Base-by-base conservation (phyloP, 2,113 vertebrate species). In the Ia io region DNA sequence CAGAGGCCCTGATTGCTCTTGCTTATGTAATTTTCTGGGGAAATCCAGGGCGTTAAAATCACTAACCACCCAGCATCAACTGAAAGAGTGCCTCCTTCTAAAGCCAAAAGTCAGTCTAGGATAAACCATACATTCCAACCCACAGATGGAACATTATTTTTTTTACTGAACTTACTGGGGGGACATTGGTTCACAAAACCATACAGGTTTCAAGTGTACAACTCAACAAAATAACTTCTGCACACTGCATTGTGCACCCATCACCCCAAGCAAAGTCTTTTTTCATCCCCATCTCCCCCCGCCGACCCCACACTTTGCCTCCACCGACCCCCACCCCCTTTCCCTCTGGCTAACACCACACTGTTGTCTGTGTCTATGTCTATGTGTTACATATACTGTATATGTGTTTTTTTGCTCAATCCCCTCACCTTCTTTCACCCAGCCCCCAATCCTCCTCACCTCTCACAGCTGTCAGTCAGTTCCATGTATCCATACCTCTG, bases 11-110 rank as follows among this genome's bases (percentile, higher is more conserved):
- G 9, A 40, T 94, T 74, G 93, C 70, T 73, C 63, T n/a, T 93
- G 71, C 61, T 96, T 95, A 37, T 90, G 28, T 70, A 84, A 63
- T 92, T 80, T 82, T 91, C 89, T 77, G 32, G 70, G 79, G 73
- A 97, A 97, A 97, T 61, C 25, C 65, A 65, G n/a, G 56, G 13
- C 76, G 74, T 84, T 83, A 91, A 97, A 96, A 96, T 77, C 65
- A 93, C 1, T 2, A 9, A 70, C 91, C 67, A 97, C 56, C 53
- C 69, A 10, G 47, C 30, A 71, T 82, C 32, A n/a, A 35, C 77
- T 94, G 84, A 95, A 84, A 91, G 47, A 78, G 37, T 12, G 23
- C 17, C 73, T 95, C 61, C 61, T 76, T 90, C 69, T 56, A 90
- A 73, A 79, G 47, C 42, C 83, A 90, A 83, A 94, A 83, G 23